Evolutionary conservation across 2,888 invertebrate species (phyloP), one percentile per base, ranked within the genome.

Genomic region (Hypolimnas misippus): DNA sequence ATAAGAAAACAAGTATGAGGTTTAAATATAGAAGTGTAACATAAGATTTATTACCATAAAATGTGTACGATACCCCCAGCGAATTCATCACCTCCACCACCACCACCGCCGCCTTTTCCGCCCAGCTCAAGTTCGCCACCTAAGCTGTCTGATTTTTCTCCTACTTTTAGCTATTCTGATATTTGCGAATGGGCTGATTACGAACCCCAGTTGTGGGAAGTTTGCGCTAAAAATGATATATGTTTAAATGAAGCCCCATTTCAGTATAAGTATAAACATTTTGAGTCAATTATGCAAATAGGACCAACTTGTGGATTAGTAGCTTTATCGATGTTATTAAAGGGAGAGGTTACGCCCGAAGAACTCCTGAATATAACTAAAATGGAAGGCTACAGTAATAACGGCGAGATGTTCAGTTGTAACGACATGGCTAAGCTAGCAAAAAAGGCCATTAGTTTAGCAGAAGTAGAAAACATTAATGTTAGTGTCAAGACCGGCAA

Each of bases 381-480:
- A 79, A 78, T 86, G 19, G 86, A 92, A 70, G 94, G 94, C 1
- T 96, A 93, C 75, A 96, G 96, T 2, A 94, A 94, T 71, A 95
- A 97, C 73, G 98, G 98, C 7, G 98, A 98, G 93, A 96, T 98
- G 93, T 96, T 97, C 76, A 96, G 96, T 84, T 96, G 95, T 29
- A 92, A 93, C 66, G 92, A 95, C 77, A 95, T 97, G 94, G 92
- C 89, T 6, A 86, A 93, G 67, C 82, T 96, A 62, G 93, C 94
- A 1, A 87, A 92, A 52, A 91, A 93, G 75, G 92, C 94, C 66
- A 79, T 94, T 60, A 87, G 82, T 57, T 83, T 93, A 69, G 87
- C 90, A 51, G 84, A 90, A 70, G 84, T 82, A 25, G 72, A 78
- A 1, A 74, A 83, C 76, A 70, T 84, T 63, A 74, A 72, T 77